Conservation (phyloP, 1,140 invertebrate species). For the Halictus rubicundus region DNA sequence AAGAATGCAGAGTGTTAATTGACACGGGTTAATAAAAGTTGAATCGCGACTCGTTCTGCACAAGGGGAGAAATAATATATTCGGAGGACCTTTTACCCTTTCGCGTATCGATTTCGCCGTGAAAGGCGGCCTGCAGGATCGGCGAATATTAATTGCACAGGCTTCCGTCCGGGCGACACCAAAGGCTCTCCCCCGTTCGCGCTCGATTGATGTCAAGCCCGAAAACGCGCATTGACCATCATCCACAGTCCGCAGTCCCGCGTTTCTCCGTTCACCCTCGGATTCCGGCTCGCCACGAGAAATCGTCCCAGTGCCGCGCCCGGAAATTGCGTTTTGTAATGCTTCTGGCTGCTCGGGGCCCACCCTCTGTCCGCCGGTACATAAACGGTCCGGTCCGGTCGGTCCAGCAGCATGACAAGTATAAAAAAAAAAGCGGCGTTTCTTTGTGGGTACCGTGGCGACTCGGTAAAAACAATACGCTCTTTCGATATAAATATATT, state of each 20-base stretch:
- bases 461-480: constrained; percentile 67
- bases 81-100: not conserved
- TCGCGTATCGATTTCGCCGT: constrained; percentile 23
- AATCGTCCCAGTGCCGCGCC: constrained; percentile 54
- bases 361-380: too few relatives aligned
- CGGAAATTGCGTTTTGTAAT: constrained; percentile 73
- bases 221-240: constrained; percentile 53
- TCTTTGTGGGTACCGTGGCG: constrained; percentile 57
- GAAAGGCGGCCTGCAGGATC: constrained; percentile 12
- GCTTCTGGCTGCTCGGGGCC: constrained; percentile 46
- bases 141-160: constrained; percentile 58
- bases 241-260: not conserved
- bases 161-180: constrained; percentile 56
- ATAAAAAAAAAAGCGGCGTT: constrained; percentile 54
- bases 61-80: not conserved
- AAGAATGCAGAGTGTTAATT: not conserved
- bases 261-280: constrained; percentile 14
- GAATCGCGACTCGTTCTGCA: not conserved
- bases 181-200: constrained; percentile 49
- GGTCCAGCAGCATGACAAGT: constrained; percentile 42
- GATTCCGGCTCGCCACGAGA: constrained; percentile 31
- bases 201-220: constrained; percentile 54
- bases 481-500: constrained; percentile 68
- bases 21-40: constrained; percentile 1
- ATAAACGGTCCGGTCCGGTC: too few relatives aligned